phyloP scores from a whole-genome alignment of 2,113 vertebrate genomes.

The Anseranas semipalmata region DNA sequence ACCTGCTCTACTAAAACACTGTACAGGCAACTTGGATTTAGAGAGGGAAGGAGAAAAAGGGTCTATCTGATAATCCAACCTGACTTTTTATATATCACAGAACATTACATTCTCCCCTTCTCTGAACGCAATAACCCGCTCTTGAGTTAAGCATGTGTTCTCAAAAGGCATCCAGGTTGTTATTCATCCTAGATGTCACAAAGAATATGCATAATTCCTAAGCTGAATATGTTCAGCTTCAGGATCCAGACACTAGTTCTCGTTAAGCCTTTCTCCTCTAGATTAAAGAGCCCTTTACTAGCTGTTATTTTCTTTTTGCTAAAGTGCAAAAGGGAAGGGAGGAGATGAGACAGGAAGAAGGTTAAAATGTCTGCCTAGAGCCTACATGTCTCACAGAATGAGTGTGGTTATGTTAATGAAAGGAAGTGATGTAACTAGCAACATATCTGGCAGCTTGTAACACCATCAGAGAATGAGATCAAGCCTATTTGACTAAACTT shows the following conservation, averaged over 20 bases:
- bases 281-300: conserved; percentile 29
- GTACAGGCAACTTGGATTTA: not conserved
- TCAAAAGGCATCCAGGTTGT: not conserved
- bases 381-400: not conserved
- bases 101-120: not conserved
- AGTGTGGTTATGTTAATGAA: conserved; percentile 24
- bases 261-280: not conserved
- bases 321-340: conserved; percentile 15
- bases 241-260: not conserved
- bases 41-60: not conserved
- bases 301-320: not conserved
- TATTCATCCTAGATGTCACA: not conserved
- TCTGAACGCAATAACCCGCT: not conserved
- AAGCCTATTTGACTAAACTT: conserved; percentile 51
- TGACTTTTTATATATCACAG: not conserved
- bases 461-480: conserved; percentile 16
- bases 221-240: not conserved
- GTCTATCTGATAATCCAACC: fast-evolving
- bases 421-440: conserved; percentile 42
- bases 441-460: not conserved
- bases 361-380: not conserved
- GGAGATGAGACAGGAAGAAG: conserved; percentile 1
- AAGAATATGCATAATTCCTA: not conserved
- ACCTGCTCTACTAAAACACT: not conserved
- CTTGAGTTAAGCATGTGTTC: not conserved